A percentile compares a stretch with the other conserved stretches of the same genome.
Evolutionary conservation across 2,113 vertebrate species (phyloP).

Genomic region (Theristicus caerulescens): DNA sequence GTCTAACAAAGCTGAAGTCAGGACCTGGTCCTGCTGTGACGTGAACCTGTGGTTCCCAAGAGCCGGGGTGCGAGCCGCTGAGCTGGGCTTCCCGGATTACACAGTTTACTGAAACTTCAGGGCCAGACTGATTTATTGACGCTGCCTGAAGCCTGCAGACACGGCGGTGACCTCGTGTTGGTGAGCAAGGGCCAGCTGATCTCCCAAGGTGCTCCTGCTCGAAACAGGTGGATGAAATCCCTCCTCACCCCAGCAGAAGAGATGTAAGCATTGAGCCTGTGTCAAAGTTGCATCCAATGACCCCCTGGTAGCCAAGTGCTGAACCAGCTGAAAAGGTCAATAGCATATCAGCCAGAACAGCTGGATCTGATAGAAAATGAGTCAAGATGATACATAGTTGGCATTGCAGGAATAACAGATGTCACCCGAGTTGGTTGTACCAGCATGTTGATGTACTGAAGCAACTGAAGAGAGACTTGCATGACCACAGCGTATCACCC

Average conservation of each 20-base stretch:
- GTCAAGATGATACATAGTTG: neutral
- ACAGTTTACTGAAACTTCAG: neutral
- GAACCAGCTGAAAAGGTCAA: slow-evolving; percentile 36
- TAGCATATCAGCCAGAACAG: slow-evolving; percentile 36
- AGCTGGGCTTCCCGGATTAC: neutral
- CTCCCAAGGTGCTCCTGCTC: neutral
- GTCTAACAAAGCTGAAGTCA: neutral
- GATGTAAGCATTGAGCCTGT: neutral
- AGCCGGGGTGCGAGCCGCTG: accelerated
- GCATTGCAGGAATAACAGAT: slow-evolving; percentile 36
- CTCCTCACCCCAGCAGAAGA: neutral
- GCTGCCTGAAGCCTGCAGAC: neutral
- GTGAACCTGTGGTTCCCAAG: neutral
- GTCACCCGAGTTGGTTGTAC: neutral
- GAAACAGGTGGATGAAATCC: neutral
- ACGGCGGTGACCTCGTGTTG: neutral
- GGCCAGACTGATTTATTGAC: neutral
- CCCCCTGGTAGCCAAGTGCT: slow-evolving; percentile 5
- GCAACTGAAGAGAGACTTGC: neutral
- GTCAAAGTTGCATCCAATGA: neutral
- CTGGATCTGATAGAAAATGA: slow-evolving; percentile 45
- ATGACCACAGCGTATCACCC: neutral
- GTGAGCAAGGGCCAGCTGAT: neutral
- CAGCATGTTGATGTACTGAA: neutral
- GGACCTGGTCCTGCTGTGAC: neutral